Evolutionary conservation across 1,140 invertebrate species (phyloP), one percentile per base, ranked within the genome.

Genomic region (Diorhabda elongata): DNA sequence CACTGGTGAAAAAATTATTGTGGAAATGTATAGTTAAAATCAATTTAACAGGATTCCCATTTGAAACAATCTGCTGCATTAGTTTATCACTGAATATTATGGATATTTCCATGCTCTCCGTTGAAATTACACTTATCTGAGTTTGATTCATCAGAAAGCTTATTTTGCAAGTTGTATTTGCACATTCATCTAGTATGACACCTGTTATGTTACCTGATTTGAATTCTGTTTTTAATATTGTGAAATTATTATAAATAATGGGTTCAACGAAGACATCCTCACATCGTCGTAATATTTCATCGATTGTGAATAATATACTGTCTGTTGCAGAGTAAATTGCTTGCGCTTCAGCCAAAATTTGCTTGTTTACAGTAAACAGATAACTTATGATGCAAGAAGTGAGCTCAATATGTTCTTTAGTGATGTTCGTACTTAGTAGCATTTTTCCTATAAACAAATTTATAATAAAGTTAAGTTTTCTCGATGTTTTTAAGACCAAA

Each of bases 1-100:
- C 9, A 8, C 73, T 69, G 58, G 74, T 76, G 60, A 77, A 77
- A 5, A 77, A 68, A 44, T 11, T 66, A 61, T 76, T 69, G 8
- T 52, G 56, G 41, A 67, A 68, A 69, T 70, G 75, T 45, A 75
- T 44, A 2, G 69, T 70, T 41, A 75, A 63, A 3, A 71, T 56
- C 4, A 77, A n/a, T 64, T 66, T 73, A 8, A 67, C 47, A 57
- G 64, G 42, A 11, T 4, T 11, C 9, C 42, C 41, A 9, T 2
- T 59, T 44, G 64, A 65, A 2, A 42, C 26, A 42, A 76, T 57
- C 69, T 76, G 75, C 0, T 70, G 7, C 5, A 65, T 9, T 44
- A 75, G 52, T 4, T 61, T 61, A 2, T 70, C 41, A 58, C 62
- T 69, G 6, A 76, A 69, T 5, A 73, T 42, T 58, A 75, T 47